Evolutionary conservation across 1,140 invertebrate genomes (phyloP).

Genomic region (Schlechtendalia chinensis): DNA sequence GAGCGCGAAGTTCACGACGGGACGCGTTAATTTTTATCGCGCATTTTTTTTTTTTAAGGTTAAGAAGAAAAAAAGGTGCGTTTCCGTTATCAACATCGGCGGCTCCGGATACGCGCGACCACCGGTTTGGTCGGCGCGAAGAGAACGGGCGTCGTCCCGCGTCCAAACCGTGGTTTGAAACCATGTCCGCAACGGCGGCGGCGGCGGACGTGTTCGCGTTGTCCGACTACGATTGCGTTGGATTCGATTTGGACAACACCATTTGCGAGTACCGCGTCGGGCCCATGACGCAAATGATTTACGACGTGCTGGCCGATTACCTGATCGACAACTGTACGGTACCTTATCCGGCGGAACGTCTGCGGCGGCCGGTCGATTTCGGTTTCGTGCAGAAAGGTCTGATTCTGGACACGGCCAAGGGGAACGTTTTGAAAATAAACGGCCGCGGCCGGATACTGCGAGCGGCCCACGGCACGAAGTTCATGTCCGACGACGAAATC

Average conservation of each 20-base stretch:
- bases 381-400: constrained; percentile 75
- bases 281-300: constrained; percentile 65
- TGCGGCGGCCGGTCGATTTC: constrained; percentile 59
- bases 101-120: no score
- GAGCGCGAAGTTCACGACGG: no score
- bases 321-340: constrained; percentile 64
- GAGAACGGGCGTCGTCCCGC: no score
- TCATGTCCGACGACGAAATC: constrained; percentile 64
- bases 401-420: constrained; percentile 70
- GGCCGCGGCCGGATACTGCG: constrained; percentile 65
- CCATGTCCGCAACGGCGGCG: no score
- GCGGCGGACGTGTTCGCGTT: constrained; percentile 56
- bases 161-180: no score
- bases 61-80: no score
- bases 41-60: no score
- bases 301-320: constrained; percentile 64
- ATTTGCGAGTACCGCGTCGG: constrained; percentile 68
- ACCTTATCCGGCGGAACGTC: constrained; percentile 62
- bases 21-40: no score
- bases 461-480: constrained; percentile 69
- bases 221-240: constrained; percentile 71
- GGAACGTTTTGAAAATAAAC: constrained; percentile 70
- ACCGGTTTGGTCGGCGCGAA: no score
- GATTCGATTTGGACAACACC: constrained; percentile 80
- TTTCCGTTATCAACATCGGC: no score